Conservation (phyloP, 2,113 vertebrate species). For the Probosciger aterrimus region DNA sequence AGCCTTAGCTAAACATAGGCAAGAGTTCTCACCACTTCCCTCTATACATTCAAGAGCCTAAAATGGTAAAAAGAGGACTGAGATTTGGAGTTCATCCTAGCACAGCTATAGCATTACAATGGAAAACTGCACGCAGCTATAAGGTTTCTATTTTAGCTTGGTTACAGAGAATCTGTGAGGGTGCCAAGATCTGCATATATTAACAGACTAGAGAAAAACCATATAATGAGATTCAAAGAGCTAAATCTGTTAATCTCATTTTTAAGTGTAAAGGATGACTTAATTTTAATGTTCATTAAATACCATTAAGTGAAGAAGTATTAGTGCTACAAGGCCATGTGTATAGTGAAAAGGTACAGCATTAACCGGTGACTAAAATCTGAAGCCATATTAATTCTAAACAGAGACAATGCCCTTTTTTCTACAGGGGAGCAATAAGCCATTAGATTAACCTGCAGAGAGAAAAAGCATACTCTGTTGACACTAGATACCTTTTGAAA, state of each 20-base stretch:
- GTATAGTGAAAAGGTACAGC: background rate
- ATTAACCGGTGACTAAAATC: background rate
- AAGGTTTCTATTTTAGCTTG: background rate
- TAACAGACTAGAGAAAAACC: background rate
- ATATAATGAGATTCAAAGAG: background rate
- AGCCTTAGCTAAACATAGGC: background rate
- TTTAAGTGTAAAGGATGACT: background rate
- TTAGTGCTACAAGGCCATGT: background rate
- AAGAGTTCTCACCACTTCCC: background rate
- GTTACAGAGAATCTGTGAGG: background rate
- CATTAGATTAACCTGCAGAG: background rate
- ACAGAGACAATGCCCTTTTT: background rate
- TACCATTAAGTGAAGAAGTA: background rate
- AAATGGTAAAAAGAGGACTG: background rate
- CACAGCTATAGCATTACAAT: background rate
- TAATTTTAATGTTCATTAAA: background rate
- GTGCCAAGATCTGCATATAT: background rate
- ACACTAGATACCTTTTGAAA: background rate
- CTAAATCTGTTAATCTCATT: background rate
- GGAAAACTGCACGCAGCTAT: background rate
- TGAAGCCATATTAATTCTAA: background rate
- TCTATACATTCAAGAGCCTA: rapidly evolving
- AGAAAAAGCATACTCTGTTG: background rate
- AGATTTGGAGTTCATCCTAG: background rate
- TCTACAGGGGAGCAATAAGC: background rate